These are phyloP conservation scores for Achroia grisella DNA, from an alignment of 1,140 invertebrate genomes.

Conservation along the genomic window DNA sequence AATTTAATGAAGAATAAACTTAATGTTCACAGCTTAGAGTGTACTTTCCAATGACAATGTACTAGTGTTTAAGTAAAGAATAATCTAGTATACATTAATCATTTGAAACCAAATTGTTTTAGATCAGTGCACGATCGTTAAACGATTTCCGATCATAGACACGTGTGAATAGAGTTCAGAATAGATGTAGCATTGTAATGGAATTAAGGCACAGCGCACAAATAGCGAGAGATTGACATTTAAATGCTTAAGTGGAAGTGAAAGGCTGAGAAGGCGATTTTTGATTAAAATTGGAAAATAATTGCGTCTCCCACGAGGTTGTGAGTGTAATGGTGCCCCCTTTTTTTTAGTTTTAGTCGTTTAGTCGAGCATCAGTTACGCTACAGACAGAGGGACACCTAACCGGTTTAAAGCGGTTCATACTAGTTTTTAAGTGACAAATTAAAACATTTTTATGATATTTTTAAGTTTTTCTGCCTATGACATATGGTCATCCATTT, in stretches of 20 bases:
- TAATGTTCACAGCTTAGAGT: constrained; percentile 13
- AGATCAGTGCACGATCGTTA: constrained; percentile 11
- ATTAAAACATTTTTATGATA: no score
- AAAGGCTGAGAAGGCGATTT: constrained; percentile 59
- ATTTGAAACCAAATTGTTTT: constrained; percentile 47
- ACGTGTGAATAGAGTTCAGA: constrained; percentile 9
- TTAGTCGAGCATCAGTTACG: constrained; percentile 34
- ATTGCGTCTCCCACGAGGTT: constrained; percentile 66
- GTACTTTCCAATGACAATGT: constrained; percentile 9
- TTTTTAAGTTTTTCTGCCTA: no score
- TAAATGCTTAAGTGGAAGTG: constrained; percentile 68
- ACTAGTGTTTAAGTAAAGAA: constrained; percentile 7
- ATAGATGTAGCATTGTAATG: not conserved
- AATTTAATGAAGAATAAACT: constrained; percentile 10
- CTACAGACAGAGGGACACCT: not conserved
- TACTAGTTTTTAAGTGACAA: no score
- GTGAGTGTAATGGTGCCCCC: constrained; percentile 33
- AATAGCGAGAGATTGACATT: constrained; percentile 58
- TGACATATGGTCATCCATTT: no score
- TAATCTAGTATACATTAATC: constrained; percentile 40
- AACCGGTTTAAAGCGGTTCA: no score
- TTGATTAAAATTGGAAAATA: constrained; percentile 72
- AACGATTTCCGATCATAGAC: constrained; percentile 13
- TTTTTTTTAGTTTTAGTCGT: constrained; percentile 42
- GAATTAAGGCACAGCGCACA: constrained; percentile 34